phyloP scores from a whole-genome alignment of 2,888 invertebrate genomes.

The Anarsia innoxiella region DNA sequence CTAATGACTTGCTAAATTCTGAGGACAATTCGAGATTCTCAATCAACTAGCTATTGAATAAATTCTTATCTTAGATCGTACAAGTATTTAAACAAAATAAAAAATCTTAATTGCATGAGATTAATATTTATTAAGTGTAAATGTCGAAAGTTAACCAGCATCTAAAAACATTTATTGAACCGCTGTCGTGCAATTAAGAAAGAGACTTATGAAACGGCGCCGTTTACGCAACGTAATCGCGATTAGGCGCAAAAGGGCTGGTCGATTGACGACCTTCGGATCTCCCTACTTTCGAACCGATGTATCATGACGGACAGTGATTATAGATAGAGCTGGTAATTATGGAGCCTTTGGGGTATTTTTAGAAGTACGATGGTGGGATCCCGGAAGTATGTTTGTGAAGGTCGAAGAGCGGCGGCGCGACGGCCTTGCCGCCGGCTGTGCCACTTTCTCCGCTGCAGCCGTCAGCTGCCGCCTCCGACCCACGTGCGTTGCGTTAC shows the following conservation, averaged over 20 bases:
- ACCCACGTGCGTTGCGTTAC: constrained; percentile 58
- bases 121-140: too few species aligned
- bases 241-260: constrained; percentile 34
- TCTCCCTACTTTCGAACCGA: constrained; percentile 27
- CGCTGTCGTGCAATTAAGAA: constrained; percentile 33
- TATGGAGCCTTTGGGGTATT: constrained; percentile 16
- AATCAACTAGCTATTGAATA: too few species aligned
- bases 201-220: constrained; percentile 28
- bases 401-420: constrained; percentile 58
- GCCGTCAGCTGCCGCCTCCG: constrained; percentile 32
- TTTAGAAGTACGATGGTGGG: constrained; percentile 26
- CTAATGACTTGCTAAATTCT: too few species aligned
- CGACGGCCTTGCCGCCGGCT: constrained; percentile 67
- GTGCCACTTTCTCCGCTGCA: constrained; percentile 65
- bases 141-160: constrained; percentile 5
- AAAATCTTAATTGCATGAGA: too few species aligned
- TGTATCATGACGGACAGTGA: constrained; percentile 20
- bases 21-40: too few species aligned
- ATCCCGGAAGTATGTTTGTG: constrained; percentile 54
- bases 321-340: constrained; percentile 17
- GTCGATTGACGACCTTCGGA: constrained; percentile 27
- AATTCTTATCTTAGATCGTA: too few species aligned
- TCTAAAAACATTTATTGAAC: constrained; percentile 21
- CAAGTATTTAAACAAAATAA: too few species aligned
- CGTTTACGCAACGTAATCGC: constrained; percentile 31